A percentile compares a stretch with the other conserved stretches of the same genome.
These are phyloP conservation scores for Cordilura impudica DNA, from an alignment of 2,888 invertebrate genomes.

Conservation along the genomic window DNA sequence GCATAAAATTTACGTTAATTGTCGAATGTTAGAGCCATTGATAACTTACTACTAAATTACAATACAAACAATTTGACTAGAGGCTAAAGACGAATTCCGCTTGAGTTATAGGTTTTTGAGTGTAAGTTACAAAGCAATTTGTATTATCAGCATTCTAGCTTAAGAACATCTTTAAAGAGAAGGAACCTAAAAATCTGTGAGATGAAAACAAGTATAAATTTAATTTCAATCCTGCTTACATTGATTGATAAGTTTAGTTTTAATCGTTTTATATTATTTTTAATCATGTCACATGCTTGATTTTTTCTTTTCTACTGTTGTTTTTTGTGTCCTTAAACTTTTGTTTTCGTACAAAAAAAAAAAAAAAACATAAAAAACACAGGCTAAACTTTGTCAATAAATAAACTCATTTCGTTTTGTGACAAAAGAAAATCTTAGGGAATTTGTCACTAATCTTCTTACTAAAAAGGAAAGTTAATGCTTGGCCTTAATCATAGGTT, in stretches of 20 bases:
- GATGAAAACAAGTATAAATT: slow-evolving; percentile 1
- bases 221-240: slow-evolving; percentile 21
- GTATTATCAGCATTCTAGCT: background rate
- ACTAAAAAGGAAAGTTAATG: slow-evolving; percentile 27
- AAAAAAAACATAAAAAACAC: background rate
- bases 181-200: too few species aligned
- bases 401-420: slow-evolving; percentile 34
- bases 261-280: slow-evolving; percentile 7
- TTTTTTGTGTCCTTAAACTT: background rate
- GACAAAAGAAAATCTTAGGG: slow-evolving; percentile 37
- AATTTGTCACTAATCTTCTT: slow-evolving; percentile 51
- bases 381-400: slow-evolving; percentile 36
- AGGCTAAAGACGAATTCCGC: background rate
- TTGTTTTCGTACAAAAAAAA: background rate
- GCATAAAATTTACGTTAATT: background rate
- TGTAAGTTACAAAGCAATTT: background rate
- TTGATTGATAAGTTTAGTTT: slow-evolving; percentile 19
- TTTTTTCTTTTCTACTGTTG: slow-evolving; percentile 1
- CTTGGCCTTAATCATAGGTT: slow-evolving; percentile 11
- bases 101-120: slow-evolving; percentile 4
- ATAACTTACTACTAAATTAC: background rate
- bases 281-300: slow-evolving; percentile 35
- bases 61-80: background rate
- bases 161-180: background rate
- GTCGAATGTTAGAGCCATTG: background rate